These are phyloP conservation scores for Limnephilus auricula DNA, from an alignment of 2,888 invertebrate genomes.

Conservation along the genomic window DNA sequence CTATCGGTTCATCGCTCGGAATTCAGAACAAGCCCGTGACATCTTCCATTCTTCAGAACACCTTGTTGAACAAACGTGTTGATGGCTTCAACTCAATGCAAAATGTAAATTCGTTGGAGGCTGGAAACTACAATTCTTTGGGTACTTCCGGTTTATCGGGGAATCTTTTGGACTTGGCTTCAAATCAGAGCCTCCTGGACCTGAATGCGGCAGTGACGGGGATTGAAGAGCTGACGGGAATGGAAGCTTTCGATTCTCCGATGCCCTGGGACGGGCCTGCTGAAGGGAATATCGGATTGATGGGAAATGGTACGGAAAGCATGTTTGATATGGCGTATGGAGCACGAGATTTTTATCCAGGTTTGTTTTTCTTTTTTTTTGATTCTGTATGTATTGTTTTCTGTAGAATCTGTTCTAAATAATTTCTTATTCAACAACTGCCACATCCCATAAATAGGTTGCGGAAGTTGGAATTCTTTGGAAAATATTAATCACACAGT, in stretches of 20 bases:
- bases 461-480: no score
- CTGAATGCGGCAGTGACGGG: constrained; percentile 31
- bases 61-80: constrained; percentile 24
- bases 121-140: constrained; percentile 46
- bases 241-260: constrained; percentile 60
- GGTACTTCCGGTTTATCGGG: constrained; percentile 41
- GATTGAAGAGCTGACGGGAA: constrained; percentile 55
- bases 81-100: constrained; percentile 28
- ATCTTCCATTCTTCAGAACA: constrained; percentile 43
- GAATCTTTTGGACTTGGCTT: constrained; percentile 51
- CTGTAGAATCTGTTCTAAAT: not conserved
- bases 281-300: constrained; percentile 40
- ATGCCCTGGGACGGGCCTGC: constrained; percentile 61
- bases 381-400: not conserved
- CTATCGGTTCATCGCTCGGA: constrained; percentile 34
- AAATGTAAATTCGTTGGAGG: constrained; percentile 46
- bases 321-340: constrained; percentile 61
- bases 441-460: no score
- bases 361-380: constrained; percentile 47
- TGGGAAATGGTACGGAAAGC: constrained; percentile 50
- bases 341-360: constrained; percentile 57
- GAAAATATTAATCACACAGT: not conserved
- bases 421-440: not conserved
- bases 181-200: constrained; percentile 52
- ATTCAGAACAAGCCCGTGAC: constrained; percentile 38